Conservation (phyloP, 2,888 invertebrate species). For the Agriotes lineatus region DNA sequence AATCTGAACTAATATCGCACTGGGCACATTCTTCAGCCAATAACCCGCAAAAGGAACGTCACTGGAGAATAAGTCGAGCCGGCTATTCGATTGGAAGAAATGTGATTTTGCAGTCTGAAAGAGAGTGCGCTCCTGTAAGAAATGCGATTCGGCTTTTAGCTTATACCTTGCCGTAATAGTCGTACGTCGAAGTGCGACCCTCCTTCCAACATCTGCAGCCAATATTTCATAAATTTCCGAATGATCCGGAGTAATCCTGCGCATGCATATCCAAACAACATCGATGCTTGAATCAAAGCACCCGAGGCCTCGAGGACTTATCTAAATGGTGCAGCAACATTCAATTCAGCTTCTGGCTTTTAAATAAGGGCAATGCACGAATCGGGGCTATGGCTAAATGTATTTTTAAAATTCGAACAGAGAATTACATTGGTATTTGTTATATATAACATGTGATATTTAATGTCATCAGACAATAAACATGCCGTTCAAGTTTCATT, state of each 20-base stretch:
- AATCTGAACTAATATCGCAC: constrained; percentile 27
- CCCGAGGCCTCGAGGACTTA: neutral
- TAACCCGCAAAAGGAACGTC: constrained; percentile 33
- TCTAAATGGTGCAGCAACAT: constrained; percentile 11
- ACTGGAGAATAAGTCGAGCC: constrained; percentile 35
- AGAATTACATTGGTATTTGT: no score
- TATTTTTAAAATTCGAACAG: no score
- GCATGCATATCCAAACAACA: constrained; percentile 21
- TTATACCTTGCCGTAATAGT: constrained; percentile 36
- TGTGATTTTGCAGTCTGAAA: constrained; percentile 43
- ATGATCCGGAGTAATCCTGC: constrained; percentile 24
- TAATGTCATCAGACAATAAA: no score
- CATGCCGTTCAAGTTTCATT: no score
- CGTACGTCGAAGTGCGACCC: constrained; percentile 1
- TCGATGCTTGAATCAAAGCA: constrained; percentile 14
- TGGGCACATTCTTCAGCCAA: constrained; percentile 29
- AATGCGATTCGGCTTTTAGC: constrained; percentile 42
- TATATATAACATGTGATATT: no score
- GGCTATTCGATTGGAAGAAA: constrained; percentile 43
- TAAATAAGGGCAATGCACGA: neutral
- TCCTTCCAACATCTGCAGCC: constrained; percentile 21
- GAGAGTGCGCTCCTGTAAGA: constrained; percentile 27
- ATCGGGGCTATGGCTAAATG: neutral
- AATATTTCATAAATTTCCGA: constrained; percentile 32
- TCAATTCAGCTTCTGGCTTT: neutral